Conservation (phyloP, 2,888 invertebrate species). For the Pachliopta kotzebuea region DNA sequence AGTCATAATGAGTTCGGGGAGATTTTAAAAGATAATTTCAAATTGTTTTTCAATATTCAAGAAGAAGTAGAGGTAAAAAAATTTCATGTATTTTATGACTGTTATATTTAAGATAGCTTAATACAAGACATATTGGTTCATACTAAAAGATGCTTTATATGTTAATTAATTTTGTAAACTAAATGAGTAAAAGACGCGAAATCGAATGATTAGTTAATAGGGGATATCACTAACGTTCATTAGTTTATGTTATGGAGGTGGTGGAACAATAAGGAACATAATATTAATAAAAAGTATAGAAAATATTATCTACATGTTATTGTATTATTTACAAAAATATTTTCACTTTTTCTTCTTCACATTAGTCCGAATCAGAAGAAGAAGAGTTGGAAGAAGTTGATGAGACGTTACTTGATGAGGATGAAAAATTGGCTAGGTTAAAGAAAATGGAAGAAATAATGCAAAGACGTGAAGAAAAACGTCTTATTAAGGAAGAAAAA, state of each 20-base stretch:
- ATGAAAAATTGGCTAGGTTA: conserved; percentile 59
- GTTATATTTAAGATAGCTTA: too few species aligned
- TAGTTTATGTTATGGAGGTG: too few species aligned
- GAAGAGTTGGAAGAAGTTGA: conserved; percentile 66
- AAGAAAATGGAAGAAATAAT: conserved; percentile 48
- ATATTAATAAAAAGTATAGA: too few species aligned
- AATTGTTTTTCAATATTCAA: conserved; percentile 84
- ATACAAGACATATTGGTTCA: too few species aligned
- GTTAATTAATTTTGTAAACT: too few species aligned
- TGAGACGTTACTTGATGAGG: conserved; percentile 64
- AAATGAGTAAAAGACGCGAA: too few species aligned
- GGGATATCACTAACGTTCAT: too few species aligned
- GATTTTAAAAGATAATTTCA: conserved; percentile 83
- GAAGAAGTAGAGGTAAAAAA: conserved; percentile 71
- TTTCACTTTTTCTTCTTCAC: background rate
- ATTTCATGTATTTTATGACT: background rate
- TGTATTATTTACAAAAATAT: too few species aligned
- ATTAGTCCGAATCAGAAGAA: conserved; percentile 53
- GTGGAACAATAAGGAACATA: too few species aligned
- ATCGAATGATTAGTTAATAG: too few species aligned
- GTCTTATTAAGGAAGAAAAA: conserved; percentile 51
- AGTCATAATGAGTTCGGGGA: conserved; percentile 80
- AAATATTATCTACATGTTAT: too few species aligned
- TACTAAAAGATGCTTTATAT: too few species aligned
- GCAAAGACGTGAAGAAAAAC: conserved; percentile 48